phyloP scores from a whole-genome alignment of 2,113 vertebrate genomes.

The Antigone vipio region DNA sequence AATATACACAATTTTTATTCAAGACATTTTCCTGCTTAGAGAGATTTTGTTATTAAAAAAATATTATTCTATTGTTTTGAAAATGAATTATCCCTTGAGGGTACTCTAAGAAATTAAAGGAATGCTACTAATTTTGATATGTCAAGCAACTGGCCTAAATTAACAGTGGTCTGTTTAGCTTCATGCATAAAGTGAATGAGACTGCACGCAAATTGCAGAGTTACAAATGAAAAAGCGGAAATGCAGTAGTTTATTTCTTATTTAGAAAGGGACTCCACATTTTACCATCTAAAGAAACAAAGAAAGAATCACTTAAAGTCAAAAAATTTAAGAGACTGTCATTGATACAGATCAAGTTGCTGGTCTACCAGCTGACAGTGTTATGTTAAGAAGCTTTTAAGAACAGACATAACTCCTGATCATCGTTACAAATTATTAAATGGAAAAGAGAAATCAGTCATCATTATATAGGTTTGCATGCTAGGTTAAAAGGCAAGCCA shows the following conservation, averaged over 20 bases:
- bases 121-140: slow-evolving; percentile 50
- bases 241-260: neutral
- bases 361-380: neutral
- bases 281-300: slow-evolving; percentile 5
- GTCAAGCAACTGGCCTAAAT: slow-evolving; percentile 47
- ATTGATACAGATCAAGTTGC: neutral
- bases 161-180: slow-evolving; percentile 47
- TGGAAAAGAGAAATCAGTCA: slow-evolving; percentile 6
- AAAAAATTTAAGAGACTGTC: neutral
- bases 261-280: neutral
- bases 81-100: slow-evolving; percentile 59
- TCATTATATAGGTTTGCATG: neutral
- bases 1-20: slow-evolving; percentile 46
- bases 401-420: neutral
- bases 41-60: slow-evolving; percentile 59
- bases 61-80: slow-evolving; percentile 64
- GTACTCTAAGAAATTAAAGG: slow-evolving; percentile 43
- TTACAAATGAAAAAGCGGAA: slow-evolving; percentile 25
- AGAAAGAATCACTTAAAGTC: neutral
- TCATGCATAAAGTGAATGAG: neutral
- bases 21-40: slow-evolving; percentile 36
- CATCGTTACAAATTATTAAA: neutral
- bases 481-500: slow-evolving; percentile 20
- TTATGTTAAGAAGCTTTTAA: slow-evolving; percentile 27
- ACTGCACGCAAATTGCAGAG: neutral